phyloP scores from a whole-genome alignment of 1,140 invertebrate genomes.

The Pissodes strobi region DNA sequence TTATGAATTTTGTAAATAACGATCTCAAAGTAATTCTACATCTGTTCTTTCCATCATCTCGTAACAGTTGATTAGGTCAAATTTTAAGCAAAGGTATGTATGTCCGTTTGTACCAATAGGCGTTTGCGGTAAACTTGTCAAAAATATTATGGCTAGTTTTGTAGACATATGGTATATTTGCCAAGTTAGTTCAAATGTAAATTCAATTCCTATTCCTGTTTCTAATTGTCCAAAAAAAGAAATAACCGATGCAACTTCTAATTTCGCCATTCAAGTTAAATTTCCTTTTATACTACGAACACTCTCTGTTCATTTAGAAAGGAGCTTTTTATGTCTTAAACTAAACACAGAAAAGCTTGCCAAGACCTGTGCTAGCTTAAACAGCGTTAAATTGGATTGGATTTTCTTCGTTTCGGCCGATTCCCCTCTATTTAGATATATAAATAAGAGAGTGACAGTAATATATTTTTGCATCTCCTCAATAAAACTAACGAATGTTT shows the following conservation, averaged over 20 bases:
- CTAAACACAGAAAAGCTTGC: slow-evolving; percentile 16
- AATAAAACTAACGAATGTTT: slow-evolving; percentile 21
- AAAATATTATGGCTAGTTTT: no score
- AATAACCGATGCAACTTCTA: background rate
- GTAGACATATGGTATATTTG: no score
- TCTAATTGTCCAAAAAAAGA: background rate
- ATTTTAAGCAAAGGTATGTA: no score
- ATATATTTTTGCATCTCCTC: slow-evolving; percentile 16
- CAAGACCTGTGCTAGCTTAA: slow-evolving; percentile 22
- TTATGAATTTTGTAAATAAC: no score
- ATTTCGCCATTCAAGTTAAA: background rate
- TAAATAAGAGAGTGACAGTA: slow-evolving; percentile 18
- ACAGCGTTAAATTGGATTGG: slow-evolving; percentile 27
- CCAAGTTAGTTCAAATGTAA: no score
- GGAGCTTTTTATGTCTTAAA: slow-evolving; percentile 17
- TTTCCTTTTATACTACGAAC: slow-evolving; percentile 8
- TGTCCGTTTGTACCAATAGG: no score
- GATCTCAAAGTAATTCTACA: no score
- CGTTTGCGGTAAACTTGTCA: no score
- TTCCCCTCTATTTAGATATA: slow-evolving; percentile 13
- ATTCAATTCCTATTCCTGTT: background rate
- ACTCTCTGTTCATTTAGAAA: slow-evolving; percentile 10
- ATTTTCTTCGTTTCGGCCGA: slow-evolving; percentile 15
- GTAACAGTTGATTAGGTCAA: no score
- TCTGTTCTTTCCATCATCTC: no score